Conservation (phyloP, 1,140 invertebrate species). For the Drosophila tristis region DNA sequence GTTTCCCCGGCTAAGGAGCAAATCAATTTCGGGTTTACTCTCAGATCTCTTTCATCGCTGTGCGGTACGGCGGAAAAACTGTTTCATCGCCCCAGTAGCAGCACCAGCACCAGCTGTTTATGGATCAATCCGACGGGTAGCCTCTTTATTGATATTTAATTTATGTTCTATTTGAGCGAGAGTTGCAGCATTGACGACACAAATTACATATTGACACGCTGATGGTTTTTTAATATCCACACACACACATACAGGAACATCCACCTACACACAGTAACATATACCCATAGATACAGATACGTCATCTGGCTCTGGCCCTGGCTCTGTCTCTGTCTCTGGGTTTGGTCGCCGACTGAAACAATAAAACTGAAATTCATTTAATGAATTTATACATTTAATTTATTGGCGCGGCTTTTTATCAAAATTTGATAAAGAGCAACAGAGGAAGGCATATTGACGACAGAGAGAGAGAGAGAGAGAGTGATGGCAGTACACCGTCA, state of each 20-base stretch:
- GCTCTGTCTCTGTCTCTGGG: slow-evolving; percentile 5
- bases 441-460: no score
- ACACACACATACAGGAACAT: not conserved
- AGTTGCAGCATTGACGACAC: slow-evolving; percentile 56
- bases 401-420: slow-evolving; percentile 77
- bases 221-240: slow-evolving; percentile 79
- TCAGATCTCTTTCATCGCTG: slow-evolving; percentile 30
- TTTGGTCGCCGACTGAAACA: slow-evolving; percentile 52
- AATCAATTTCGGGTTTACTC: slow-evolving; percentile 48
- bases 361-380: slow-evolving; percentile 78
- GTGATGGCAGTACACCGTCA: slow-evolving; percentile 16
- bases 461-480: not conserved
- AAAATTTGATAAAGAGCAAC: slow-evolving; percentile 70
- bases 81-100: slow-evolving; percentile 13
- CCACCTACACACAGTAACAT: not conserved
- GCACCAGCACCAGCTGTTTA: slow-evolving; percentile 11
- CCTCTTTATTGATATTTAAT: slow-evolving; percentile 78
- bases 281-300: not conserved
- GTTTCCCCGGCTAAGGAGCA: slow-evolving; percentile 44
- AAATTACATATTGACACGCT: slow-evolving; percentile 82
- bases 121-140: no score
- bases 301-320: slow-evolving; percentile 46
- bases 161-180: slow-evolving; percentile 70
- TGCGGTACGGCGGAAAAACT: slow-evolving; percentile 7
- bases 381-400: slow-evolving; percentile 83